Percentiles rank a stretch among this genome's conserved stretches.
Evolutionary conservation across 2,888 invertebrate species (phyloP).

Genomic region (Drosophila multiciliata): DNA sequence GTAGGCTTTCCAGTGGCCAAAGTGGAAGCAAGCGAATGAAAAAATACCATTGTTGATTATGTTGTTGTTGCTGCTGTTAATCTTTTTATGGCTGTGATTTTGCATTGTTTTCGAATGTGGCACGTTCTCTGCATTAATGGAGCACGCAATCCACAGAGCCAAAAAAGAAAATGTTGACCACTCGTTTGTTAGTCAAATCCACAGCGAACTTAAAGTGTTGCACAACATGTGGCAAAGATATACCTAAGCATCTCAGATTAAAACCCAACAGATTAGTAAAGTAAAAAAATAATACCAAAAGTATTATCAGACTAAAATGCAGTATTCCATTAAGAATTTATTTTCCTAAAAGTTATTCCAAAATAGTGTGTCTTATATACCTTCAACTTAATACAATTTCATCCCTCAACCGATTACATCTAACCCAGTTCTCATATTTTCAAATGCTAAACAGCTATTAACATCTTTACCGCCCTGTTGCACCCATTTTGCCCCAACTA

Average conservation of each 20-base stretch:
- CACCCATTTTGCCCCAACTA: not conserved
- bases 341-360: not conserved
- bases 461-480: not conserved
- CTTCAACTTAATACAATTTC: not conserved
- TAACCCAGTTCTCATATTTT: not conserved
- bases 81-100: constrained; percentile 32
- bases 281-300: too few species aligned
- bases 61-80: constrained; percentile 16
- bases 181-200: not conserved
- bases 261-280: too few species aligned
- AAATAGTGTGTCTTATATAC: not conserved
- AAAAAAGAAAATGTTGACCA: constrained; percentile 18
- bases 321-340: not conserved
- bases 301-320: not conserved
- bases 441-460: not conserved
- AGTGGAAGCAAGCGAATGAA: constrained; percentile 7
- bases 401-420: not conserved
- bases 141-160: constrained; percentile 44
- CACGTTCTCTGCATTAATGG: constrained; percentile 73
- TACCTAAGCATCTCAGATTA: not conserved
- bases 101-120: constrained; percentile 69
- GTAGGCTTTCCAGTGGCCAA: constrained; percentile 8
- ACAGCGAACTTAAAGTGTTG: constrained; percentile 3
- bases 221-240: constrained; percentile 8
- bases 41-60: constrained; percentile 26